Evolutionary conservation across 1,140 invertebrate species (phyloP).

Genomic region (Achatina immaculata): DNA sequence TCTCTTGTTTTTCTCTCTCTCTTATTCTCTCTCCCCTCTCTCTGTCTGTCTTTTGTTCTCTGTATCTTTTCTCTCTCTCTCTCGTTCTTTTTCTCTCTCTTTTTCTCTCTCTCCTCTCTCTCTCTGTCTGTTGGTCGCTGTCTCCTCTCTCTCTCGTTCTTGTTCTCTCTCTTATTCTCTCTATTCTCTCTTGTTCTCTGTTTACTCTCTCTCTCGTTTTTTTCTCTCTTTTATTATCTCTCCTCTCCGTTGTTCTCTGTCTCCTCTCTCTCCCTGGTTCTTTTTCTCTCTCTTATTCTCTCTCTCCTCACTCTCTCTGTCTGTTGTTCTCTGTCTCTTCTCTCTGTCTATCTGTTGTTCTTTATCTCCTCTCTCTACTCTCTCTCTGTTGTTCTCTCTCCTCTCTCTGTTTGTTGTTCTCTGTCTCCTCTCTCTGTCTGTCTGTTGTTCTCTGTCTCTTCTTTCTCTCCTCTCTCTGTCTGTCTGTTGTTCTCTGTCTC

Average conservation of each 20-base stretch:
- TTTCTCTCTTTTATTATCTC: not conserved
- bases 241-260: not conserved
- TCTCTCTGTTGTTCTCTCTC: slow-evolving; percentile 5
- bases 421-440: not conserved
- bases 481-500: not conserved
- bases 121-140: not conserved
- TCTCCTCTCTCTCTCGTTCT: slow-evolving; percentile 17
- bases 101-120: not conserved
- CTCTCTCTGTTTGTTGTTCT: not conserved
- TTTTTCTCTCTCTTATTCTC: slow-evolving; percentile 1
- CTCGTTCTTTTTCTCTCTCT: too few species aligned
- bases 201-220: not conserved
- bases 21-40: not conserved
- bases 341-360: not conserved
- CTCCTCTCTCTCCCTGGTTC: too few species aligned
- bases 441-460: not conserved
- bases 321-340: too few species aligned
- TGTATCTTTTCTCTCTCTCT: not conserved
- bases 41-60: not conserved
- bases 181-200: not conserved
- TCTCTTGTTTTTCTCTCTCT: not conserved
- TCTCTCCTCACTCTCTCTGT: too few species aligned
- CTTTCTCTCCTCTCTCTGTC: not conserved
- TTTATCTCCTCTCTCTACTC: slow-evolving; percentile 5
- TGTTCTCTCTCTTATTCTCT: too few species aligned